Conservation (phyloP, 2,113 vertebrate species). For the Grammomys surdaster region DNA sequence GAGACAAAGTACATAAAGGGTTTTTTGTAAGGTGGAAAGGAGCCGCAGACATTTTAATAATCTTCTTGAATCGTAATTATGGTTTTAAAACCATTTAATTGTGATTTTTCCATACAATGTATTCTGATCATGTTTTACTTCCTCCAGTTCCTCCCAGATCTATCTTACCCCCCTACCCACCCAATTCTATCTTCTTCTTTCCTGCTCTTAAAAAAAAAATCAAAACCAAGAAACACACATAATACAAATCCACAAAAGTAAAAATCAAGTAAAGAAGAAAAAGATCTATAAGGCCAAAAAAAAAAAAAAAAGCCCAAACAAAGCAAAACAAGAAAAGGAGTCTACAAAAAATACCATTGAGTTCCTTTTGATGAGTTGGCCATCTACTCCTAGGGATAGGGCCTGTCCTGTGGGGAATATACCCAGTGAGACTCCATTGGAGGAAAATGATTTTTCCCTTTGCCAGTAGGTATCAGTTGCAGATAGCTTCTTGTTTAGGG, state of each 20-base stretch:
- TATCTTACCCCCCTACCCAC: too few relatives aligned
- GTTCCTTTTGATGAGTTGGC: not conserved
- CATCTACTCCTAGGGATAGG: not conserved
- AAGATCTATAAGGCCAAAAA: not conserved
- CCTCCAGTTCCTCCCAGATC: not conserved
- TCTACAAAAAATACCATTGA: not conserved
- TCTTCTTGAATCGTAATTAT: not conserved
- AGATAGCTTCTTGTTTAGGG: not conserved
- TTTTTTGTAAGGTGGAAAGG: constrained; percentile 29
- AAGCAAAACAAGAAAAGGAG: not conserved
- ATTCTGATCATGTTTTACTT: not conserved
- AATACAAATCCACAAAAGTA: not conserved
- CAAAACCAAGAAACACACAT: not conserved
- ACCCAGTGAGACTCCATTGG: not conserved
- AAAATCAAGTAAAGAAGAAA: not conserved
- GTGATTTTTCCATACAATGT: not conserved
- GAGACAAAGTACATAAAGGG: not conserved
- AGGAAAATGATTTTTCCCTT: not conserved
- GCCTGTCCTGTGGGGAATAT: not conserved
- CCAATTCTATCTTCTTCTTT: not conserved
- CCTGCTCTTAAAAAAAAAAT: not conserved
- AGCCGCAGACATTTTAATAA: constrained; percentile 11
- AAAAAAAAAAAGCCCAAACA: not conserved
- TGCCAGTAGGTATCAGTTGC: not conserved
- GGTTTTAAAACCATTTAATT: not conserved